Conservation (phyloP, 2,797 vertebrate genomes). For the Trematomus bernacchii region DNA sequence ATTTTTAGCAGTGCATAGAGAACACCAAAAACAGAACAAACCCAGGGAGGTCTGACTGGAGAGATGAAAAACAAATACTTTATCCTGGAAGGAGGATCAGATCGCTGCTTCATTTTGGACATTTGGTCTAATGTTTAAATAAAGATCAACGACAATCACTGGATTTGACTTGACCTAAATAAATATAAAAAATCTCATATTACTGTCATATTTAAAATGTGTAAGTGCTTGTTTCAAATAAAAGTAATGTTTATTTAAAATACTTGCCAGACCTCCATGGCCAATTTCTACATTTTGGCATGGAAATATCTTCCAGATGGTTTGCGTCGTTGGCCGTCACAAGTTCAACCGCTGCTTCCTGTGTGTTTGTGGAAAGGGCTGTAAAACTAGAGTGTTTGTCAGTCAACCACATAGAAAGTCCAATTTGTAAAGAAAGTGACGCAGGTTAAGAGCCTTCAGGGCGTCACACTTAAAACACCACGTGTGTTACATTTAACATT, state of each 20-base stretch:
- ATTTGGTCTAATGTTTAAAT: conserved; percentile 5
- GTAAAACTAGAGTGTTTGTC: conserved; percentile 34
- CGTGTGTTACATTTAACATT: conserved; percentile 5
- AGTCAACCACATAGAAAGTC: background rate
- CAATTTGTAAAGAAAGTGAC: conserved; percentile 42
- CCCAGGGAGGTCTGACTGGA: conserved; percentile 30
- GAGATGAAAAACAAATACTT: conserved; percentile 31
- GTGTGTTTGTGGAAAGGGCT: background rate
- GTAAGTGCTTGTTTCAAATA: background rate
- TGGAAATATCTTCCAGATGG: background rate
- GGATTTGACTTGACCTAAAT: background rate
- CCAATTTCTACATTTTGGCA: background rate
- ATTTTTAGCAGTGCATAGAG: conserved; percentile 53
- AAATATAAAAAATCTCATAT: background rate
- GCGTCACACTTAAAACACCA: conserved; percentile 26
- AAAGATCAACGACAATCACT: background rate
- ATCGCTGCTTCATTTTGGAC: conserved; percentile 10
- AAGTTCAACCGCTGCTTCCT: background rate
- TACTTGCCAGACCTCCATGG: background rate
- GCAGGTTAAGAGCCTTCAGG: conserved; percentile 17
- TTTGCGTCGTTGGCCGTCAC: conserved; percentile 2
- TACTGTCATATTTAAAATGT: background rate
- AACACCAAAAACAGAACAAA: conserved; percentile 31
- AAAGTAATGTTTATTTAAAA: background rate
- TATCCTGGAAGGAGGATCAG: conserved; percentile 5